A percentile compares a stretch with the other conserved stretches of the same genome.
phyloP scores from a whole-genome alignment of 2,797 vertebrate genomes.

The Myoxocephalus aenaeus region DNA sequence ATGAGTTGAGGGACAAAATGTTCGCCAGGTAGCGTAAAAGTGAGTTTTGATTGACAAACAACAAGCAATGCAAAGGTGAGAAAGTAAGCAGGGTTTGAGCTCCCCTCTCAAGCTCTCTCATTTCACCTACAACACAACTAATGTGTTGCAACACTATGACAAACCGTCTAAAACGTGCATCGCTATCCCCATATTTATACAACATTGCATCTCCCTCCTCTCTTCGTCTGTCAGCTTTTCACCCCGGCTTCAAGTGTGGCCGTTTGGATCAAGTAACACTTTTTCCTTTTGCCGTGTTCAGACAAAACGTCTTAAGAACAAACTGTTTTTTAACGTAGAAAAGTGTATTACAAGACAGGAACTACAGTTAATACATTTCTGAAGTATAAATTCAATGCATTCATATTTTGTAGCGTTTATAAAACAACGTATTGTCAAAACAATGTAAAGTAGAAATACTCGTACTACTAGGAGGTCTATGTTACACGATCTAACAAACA shows the following conservation, averaged over 20 bases:
- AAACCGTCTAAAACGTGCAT: neutral
- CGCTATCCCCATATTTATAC: neutral
- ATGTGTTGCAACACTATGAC: neutral
- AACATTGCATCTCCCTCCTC: neutral
- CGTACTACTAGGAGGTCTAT: neutral
- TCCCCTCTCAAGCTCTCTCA: neutral
- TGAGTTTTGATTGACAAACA: neutral
- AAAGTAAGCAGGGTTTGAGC: neutral
- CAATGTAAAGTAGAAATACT: neutral
- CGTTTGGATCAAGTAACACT: neutral
- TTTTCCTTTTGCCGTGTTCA: neutral
- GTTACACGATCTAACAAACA: neutral
- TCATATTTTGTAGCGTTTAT: neutral
- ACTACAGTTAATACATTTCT: neutral
- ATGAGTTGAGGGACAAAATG: neutral
- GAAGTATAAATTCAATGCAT: neutral
- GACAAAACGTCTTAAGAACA: neutral
- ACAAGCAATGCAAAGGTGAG: neutral
- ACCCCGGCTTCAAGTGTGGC: neutral
- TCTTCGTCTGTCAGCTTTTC: neutral
- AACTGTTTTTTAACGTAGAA: neutral
- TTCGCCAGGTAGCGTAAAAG: neutral
- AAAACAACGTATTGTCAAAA: neutral
- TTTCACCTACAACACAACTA: neutral
- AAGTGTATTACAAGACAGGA: neutral